phyloP scores from a whole-genome alignment of 2,797 vertebrate genomes.

The Lepidocolaptes lacrymiger region DNA sequence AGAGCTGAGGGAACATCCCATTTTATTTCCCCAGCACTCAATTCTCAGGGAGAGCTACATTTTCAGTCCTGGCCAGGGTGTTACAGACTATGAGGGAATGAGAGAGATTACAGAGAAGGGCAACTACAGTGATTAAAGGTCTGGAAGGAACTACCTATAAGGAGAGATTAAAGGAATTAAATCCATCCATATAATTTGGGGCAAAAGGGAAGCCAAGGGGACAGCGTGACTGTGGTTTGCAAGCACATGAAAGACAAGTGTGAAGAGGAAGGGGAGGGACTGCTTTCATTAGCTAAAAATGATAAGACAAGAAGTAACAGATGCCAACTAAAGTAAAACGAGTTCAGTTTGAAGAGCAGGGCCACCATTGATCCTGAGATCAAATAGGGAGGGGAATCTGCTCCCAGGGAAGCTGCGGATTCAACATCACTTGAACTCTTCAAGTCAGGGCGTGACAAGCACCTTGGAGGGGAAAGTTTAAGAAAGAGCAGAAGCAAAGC shows the following conservation, averaged over 20 bases:
- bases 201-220: constrained; percentile 7
- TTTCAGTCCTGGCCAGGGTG: neutral
- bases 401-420: neutral
- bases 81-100: neutral
- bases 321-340: neutral
- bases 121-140: constrained; percentile 45
- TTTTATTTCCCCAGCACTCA: constrained; percentile 10
- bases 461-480: neutral
- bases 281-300: constrained; percentile 31
- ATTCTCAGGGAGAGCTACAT: neutral
- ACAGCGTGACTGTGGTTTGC: constrained; percentile 12
- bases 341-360: neutral
- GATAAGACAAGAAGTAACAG: constrained; percentile 45
- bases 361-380: neutral
- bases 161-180: constrained; percentile 59
- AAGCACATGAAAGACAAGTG: constrained; percentile 39
- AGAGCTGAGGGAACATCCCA: neutral
- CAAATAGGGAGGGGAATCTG: neutral
- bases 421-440: neutral
- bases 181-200: constrained; percentile 7
- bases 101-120: constrained; percentile 20
- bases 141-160: constrained; percentile 31
- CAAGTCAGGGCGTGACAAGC: neutral
- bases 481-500: neutral
- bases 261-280: constrained; percentile 27